Conservation (phyloP, 1,140 invertebrate species). For the Drosophila arawakana region DNA sequence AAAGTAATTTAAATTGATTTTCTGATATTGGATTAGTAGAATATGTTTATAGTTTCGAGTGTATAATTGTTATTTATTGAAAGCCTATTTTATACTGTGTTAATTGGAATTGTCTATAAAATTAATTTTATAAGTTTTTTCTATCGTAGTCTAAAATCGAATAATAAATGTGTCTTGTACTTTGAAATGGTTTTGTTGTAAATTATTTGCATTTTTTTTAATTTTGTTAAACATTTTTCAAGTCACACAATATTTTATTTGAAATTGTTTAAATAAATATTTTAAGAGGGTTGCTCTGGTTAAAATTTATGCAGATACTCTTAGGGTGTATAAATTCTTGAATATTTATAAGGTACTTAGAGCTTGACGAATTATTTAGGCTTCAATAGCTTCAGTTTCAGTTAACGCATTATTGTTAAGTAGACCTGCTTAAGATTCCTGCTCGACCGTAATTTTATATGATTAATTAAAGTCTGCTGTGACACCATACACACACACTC, state of each 20-base stretch:
- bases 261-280: too few species aligned
- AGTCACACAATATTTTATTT: too few species aligned
- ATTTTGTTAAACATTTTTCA: not conserved
- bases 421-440: not conserved
- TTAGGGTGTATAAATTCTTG: not conserved
- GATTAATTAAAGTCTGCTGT: conserved; percentile 69
- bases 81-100: too few species aligned
- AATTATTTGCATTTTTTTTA: not conserved
- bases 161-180: too few species aligned
- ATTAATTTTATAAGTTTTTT: not conserved
- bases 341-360: conserved; percentile 15
- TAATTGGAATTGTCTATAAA: too few species aligned
- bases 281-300: too few species aligned
- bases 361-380: not conserved
- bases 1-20: conserved; percentile 2
- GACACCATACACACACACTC: conserved; percentile 33
- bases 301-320: not conserved
- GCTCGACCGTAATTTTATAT: conserved; percentile 28
- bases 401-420: not conserved
- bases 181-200: too few species aligned
- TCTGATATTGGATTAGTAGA: not conserved
- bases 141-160: too few species aligned
- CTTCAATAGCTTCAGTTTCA: not conserved
- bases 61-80: too few species aligned
- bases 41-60: too few species aligned